These are phyloP conservation scores for Lycia hirtaria DNA, from an alignment of 2,888 invertebrate genomes.

Conservation along the genomic window DNA sequence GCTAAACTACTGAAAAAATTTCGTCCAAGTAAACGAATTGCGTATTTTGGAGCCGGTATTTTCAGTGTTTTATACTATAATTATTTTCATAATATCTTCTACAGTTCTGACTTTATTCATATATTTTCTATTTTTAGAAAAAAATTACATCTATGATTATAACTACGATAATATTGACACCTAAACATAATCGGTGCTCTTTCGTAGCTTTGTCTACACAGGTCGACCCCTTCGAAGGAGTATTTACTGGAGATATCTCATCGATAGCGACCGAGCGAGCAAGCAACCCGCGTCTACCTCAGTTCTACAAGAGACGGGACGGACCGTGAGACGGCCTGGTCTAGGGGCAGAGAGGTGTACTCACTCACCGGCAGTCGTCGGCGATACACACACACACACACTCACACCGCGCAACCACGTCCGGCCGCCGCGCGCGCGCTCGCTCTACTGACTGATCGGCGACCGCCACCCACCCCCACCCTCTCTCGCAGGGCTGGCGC, in stretches of 20 bases:
- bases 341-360: too few relatives aligned
- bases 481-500: not conserved
- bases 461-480: not conserved
- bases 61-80: too few relatives aligned
- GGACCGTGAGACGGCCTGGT: too few relatives aligned
- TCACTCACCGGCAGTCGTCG: slow-evolving; percentile 21
- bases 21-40: too few relatives aligned
- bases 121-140: too few relatives aligned
- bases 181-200: not conserved
- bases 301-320: too few relatives aligned
- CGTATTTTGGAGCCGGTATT: too few relatives aligned
- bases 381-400: slow-evolving; percentile 2
- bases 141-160: not conserved
- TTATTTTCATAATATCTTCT: too few relatives aligned
- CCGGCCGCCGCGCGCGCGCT: slow-evolving; percentile 12
- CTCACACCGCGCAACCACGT: not conserved
- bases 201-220: not conserved
- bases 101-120: too few relatives aligned
- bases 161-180: not conserved
- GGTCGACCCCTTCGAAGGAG: not conserved
- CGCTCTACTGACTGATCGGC: slow-evolving; percentile 13
- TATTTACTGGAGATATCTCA: not conserved
- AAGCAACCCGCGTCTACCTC: slow-evolving; percentile 5
- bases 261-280: not conserved
- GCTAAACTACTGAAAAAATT: too few relatives aligned